phyloP scores from a whole-genome alignment of 2,888 invertebrate species.

The Sericinus montela region DNA sequence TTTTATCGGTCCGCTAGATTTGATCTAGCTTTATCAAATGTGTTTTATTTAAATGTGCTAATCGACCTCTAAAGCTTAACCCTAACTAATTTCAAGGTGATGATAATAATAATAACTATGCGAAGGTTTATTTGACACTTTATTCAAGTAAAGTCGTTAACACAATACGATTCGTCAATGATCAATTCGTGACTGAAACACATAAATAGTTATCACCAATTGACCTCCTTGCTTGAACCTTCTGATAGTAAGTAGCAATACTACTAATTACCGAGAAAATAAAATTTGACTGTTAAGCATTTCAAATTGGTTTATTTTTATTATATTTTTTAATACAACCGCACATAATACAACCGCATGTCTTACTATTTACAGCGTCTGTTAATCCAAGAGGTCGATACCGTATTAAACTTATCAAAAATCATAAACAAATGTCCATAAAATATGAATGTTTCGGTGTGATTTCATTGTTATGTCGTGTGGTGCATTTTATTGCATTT shows the following conservation, averaged over 20 bases:
- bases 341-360: too few relatives aligned
- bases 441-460: too few relatives aligned
- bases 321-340: neutral
- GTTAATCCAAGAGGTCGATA: too few relatives aligned
- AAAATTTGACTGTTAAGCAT: constrained; percentile 19
- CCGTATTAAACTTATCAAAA: too few relatives aligned
- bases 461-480: too few relatives aligned
- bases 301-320: constrained; percentile 5
- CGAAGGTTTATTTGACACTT: constrained; percentile 47
- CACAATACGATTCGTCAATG: constrained; percentile 38
- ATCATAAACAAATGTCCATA: too few relatives aligned
- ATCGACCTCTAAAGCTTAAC: constrained; percentile 15
- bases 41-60: neutral
- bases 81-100: constrained; percentile 22
- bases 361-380: too few relatives aligned
- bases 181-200: constrained; percentile 28
- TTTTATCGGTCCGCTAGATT: too few relatives aligned
- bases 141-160: constrained; percentile 29
- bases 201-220: constrained; percentile 25
- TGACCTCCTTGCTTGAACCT: constrained; percentile 20
- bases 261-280: constrained; percentile 19
- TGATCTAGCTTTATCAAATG: too few relatives aligned
- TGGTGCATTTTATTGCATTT: too few relatives aligned
- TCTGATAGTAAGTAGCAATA: constrained; percentile 16
- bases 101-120: constrained; percentile 21